Conservation (phyloP, 1,140 invertebrate species). For the Trypoxylus dichotomus region DNA sequence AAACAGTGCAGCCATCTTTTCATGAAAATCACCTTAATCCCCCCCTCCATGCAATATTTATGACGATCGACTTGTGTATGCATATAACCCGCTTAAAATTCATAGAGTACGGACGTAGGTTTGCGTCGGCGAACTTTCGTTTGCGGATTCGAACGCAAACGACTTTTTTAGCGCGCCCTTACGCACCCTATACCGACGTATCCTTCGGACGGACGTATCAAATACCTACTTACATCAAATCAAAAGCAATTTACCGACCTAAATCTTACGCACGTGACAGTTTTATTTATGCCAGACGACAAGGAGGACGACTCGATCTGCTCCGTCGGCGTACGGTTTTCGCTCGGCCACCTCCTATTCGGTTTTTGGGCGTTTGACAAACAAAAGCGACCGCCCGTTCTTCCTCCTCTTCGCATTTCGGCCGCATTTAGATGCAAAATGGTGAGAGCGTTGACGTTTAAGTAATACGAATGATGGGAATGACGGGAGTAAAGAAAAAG, state of each 20-base stretch:
- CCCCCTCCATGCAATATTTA: neutral
- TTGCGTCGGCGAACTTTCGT: neutral
- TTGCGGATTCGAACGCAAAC: neutral
- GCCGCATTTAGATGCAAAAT: neutral
- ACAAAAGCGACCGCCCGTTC: neutral
- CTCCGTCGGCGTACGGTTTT: neutral
- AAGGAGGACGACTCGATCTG: neutral
- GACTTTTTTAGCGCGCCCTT: neutral
- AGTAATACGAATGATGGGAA: neutral
- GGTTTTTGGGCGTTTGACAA: neutral
- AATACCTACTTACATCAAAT: neutral
- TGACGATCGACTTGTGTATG: neutral
- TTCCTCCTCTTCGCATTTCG: neutral
- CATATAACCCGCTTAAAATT: neutral
- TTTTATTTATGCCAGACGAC: neutral
- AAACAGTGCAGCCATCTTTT: no score
- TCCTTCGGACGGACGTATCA: neutral
- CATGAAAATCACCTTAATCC: no score
- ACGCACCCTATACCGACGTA: neutral
- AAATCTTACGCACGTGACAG: neutral
- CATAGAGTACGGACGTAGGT: neutral
- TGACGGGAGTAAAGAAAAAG: neutral
- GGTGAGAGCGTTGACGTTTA: neutral
- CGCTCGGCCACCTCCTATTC: neutral
- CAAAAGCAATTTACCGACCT: conserved; percentile 1